Evolutionary conservation across 2,888 invertebrate genomes (phyloP).

Genomic region (Napeogenes inachia): DNA sequence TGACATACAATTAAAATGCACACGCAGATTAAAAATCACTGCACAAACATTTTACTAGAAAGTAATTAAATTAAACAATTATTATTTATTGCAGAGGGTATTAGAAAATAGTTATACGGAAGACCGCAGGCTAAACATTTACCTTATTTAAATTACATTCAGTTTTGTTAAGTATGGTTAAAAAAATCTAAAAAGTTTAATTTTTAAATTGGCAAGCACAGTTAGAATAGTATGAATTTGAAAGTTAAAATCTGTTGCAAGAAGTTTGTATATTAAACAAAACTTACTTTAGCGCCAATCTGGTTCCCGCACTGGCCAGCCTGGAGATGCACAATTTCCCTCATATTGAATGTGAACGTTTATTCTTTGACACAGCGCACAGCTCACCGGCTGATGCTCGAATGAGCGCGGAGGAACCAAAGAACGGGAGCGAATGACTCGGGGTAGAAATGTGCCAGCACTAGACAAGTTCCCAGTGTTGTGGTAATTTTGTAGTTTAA

Average conservation of each 20-base stretch:
- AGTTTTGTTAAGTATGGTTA: too few species aligned
- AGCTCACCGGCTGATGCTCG: constrained; percentile 44
- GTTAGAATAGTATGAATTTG: too few species aligned
- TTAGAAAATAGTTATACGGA: not conserved
- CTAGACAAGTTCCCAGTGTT: constrained; percentile 34
- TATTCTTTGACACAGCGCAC: constrained; percentile 40
- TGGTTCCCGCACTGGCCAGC: constrained; percentile 92
- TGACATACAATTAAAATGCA: not conserved
- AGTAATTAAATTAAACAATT: not conserved
- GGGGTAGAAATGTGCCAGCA: constrained; percentile 58
- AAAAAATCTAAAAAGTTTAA: too few species aligned
- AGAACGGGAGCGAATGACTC: constrained; percentile 42
- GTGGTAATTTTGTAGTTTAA: constrained; percentile 30
- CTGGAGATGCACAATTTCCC: constrained; percentile 90
- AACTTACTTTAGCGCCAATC: constrained; percentile 81
- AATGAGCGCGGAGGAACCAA: constrained; percentile 52
- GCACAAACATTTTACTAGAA: not conserved
- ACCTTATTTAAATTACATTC: too few species aligned
- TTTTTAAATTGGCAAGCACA: too few species aligned
- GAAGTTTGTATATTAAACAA: not conserved
- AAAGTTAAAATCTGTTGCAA: not conserved
- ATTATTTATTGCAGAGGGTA: not conserved
- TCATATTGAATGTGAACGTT: constrained; percentile 74
- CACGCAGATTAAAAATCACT: not conserved
- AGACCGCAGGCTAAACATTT: too few species aligned